A percentile compares a stretch with the other conserved stretches of the same genome.
Evolutionary conservation across 2,113 vertebrate genomes (phyloP).

Genomic region (Tautogolabrus adspersus): DNA sequence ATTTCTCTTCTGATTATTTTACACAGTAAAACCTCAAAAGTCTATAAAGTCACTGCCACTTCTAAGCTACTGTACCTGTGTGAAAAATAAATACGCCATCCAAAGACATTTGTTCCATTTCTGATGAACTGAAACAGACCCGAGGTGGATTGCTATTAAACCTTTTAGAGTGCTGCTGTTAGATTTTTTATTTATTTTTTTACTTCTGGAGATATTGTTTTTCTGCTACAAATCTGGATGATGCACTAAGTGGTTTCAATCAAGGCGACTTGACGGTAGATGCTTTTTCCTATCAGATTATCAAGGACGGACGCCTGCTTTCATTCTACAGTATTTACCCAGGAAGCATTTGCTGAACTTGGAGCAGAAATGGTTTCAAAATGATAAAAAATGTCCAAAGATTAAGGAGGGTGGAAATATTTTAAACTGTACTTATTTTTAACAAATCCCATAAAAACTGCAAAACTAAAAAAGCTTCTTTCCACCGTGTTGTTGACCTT

Average conservation of each 20-base stretch:
- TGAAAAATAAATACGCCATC: slow-evolving; percentile 9
- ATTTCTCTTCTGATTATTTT: slow-evolving; percentile 29
- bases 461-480: not conserved
- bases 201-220: slow-evolving; percentile 11
- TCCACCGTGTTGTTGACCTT: not conserved
- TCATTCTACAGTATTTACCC: not conserved
- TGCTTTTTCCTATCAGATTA: slow-evolving; percentile 18
- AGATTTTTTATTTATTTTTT: slow-evolving; percentile 10
- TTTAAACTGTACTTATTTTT: too few species aligned
- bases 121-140: slow-evolving; percentile 20
- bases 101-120: slow-evolving; percentile 38
- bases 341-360: not conserved
- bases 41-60: slow-evolving; percentile 19
- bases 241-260: slow-evolving; percentile 37
- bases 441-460: too few species aligned
- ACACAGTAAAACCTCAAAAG: not conserved
- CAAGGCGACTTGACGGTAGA: slow-evolving; percentile 11
- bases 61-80: slow-evolving; percentile 12
- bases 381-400: not conserved
- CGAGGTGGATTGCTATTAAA: slow-evolving; percentile 28
- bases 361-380: not conserved
- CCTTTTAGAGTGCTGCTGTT: slow-evolving; percentile 24
- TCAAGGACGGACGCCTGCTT: not conserved
- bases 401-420: too few species aligned
- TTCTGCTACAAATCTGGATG: slow-evolving; percentile 48